Conservation (phyloP, 2,888 invertebrate species). For the Petrophora chlorosata region DNA sequence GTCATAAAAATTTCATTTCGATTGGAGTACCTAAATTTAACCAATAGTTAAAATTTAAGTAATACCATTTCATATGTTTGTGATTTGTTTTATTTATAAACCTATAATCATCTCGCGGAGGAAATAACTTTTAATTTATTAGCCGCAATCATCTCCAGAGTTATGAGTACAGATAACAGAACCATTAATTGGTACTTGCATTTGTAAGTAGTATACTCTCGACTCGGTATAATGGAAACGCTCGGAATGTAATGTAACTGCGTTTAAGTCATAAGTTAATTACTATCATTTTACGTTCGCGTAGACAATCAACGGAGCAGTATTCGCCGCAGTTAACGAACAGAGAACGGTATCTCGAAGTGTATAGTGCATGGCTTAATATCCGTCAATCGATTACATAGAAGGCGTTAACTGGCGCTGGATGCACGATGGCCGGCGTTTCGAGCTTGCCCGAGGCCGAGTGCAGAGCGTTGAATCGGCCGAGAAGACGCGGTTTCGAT, state of each 20-base stretch:
- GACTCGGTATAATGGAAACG: conserved; percentile 24
- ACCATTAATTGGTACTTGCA: conserved; percentile 34
- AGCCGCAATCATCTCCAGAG: conserved; percentile 30
- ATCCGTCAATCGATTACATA: conserved; percentile 53
- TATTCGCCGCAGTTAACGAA: conserved; percentile 28
- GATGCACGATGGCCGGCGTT: conserved; percentile 11
- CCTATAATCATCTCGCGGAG: conserved; percentile 19
- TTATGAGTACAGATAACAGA: conserved; percentile 35
- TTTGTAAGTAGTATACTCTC: conserved; percentile 22
- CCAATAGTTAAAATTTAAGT: conserved; percentile 10
- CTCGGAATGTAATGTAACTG: conserved; percentile 31
- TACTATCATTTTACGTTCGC: conserved; percentile 32
- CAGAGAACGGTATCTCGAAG: conserved; percentile 45
- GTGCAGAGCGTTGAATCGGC: conserved; percentile 50
- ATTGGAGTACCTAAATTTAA: conserved; percentile 2
- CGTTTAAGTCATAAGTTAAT: conserved; percentile 35
- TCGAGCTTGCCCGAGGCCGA: conserved; percentile 18
- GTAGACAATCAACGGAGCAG: conserved; percentile 33
- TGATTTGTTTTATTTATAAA: conserved; percentile 22
- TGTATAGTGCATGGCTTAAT: conserved; percentile 47
- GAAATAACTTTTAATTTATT: conserved; percentile 31
- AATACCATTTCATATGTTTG: conserved; percentile 16
- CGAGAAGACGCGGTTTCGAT: conserved; percentile 55
- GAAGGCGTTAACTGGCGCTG: conserved; percentile 36
- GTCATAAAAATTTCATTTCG: conserved; percentile 3